Evolutionary conservation across 2,888 invertebrate species (phyloP).

Genomic region (Leucozona laternaria): DNA sequence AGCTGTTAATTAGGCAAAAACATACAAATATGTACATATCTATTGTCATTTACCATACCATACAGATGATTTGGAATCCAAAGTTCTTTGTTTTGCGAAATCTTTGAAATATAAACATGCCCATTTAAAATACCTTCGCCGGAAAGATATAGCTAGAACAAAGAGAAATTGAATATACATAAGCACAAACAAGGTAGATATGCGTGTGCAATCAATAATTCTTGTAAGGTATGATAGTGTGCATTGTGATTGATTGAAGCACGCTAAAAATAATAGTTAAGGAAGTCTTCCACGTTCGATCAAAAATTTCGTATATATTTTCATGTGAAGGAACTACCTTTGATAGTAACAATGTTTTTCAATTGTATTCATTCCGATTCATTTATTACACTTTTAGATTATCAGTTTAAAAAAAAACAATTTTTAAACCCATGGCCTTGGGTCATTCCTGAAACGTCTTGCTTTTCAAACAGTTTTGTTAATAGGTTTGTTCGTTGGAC

Average conservation of each 20-base stretch:
- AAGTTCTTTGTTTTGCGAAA: constrained; percentile 1
- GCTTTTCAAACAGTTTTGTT: too few species aligned
- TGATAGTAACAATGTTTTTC: too few species aligned
- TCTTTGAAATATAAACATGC: constrained; percentile 8
- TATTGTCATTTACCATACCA: constrained; percentile 23
- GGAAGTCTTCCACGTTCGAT: too few species aligned
- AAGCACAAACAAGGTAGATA: background rate
- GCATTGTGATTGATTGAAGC: background rate
- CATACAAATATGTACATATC: background rate
- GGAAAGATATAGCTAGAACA: constrained; percentile 23
- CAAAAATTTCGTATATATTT: too few species aligned
- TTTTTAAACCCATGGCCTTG: too few species aligned
- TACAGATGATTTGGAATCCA: constrained; percentile 23
- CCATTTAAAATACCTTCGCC: constrained; percentile 28
- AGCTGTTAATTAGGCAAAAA: background rate
- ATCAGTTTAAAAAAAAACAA: too few species aligned
- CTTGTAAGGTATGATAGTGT: background rate
- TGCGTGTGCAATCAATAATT: background rate
- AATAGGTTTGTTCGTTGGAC: too few species aligned
- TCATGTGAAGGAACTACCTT: too few species aligned
- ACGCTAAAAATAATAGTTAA: background rate
- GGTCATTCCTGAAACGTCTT: too few species aligned
- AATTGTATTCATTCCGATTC: too few species aligned
- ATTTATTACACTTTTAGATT: too few species aligned
- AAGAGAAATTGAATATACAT: background rate